A percentile compares a stretch with the other conserved stretches of the same genome.
phyloP scores from a whole-genome alignment of 1,140 invertebrate species.

The silkworm (Bombyx mori) region ASM3026992v2 NC_085123.1:8934001-8934500 shows the following conservation, averaged over 20 bases:
- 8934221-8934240: conserved; percentile 36
- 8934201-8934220: conserved; percentile 31
- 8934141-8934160: conserved; percentile 27
- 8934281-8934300: conserved; percentile 17
- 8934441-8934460: conserved; percentile 90
- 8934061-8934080: too few species aligned
- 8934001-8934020: too few species aligned
- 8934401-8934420: conserved; percentile 85
- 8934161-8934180: conserved; percentile 38
- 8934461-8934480: conserved; percentile 61
- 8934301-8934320: conserved; percentile 25
- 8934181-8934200: conserved; percentile 42
- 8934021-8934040: too few species aligned
- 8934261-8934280: conserved; percentile 42
- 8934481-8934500: conserved; percentile 10
- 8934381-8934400: conserved; percentile 92
- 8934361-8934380: conserved; percentile 64
- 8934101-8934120: conserved; percentile 32
- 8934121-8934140: neutral
- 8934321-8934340: conserved; percentile 51
- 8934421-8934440: conserved; percentile 84
- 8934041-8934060: too few species aligned
- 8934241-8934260: conserved; percentile 44
- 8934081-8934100: conserved; percentile 20
- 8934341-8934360: conserved; percentile 3